A percentile compares a stretch with the other conserved stretches of the same genome.
Conservation (phyloP, 1,140 invertebrate genomes). For the Ganaspis sp. region DNA sequence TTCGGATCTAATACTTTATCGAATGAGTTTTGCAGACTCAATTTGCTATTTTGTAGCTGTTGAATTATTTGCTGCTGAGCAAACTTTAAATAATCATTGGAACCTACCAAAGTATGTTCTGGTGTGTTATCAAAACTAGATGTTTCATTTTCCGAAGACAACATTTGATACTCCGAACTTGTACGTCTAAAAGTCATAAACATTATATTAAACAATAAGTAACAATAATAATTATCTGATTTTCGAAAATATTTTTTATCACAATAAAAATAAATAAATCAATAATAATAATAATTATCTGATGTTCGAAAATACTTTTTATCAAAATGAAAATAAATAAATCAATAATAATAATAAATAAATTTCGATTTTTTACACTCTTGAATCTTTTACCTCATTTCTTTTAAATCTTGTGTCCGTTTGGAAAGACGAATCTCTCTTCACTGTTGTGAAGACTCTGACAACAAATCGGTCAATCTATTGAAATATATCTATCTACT, state of each 20-base stretch:
- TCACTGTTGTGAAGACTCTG: too few species aligned
- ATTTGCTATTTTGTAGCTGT: constrained; percentile 70
- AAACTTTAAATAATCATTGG: constrained; percentile 59
- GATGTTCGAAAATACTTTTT: too few species aligned
- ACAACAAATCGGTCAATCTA: too few species aligned
- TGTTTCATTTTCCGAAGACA: constrained; percentile 69
- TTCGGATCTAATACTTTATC: constrained; percentile 69
- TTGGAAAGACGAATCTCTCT: too few species aligned
- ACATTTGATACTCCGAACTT: constrained; percentile 69
- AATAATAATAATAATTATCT: constrained; percentile 23
- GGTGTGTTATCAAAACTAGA: constrained; percentile 73
- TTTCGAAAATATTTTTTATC: too few species aligned
- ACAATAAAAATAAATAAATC: too few species aligned
- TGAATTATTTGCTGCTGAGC: constrained; percentile 65
- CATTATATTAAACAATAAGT: background rate
- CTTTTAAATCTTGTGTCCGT: too few species aligned
- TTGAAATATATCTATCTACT: too few species aligned
- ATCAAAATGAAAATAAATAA: too few species aligned
- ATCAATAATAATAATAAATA: constrained; percentile 7
- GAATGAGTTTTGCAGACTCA: constrained; percentile 77
- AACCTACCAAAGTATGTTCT: constrained; percentile 71
- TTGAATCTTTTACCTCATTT: too few species aligned
- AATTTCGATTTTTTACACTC: too few species aligned
- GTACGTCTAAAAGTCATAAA: constrained; percentile 58
- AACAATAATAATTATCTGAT: constrained; percentile 32